Evolutionary conservation across 2,888 invertebrate genomes (phyloP).

Genomic region (Coleophora flavipennella): DNA sequence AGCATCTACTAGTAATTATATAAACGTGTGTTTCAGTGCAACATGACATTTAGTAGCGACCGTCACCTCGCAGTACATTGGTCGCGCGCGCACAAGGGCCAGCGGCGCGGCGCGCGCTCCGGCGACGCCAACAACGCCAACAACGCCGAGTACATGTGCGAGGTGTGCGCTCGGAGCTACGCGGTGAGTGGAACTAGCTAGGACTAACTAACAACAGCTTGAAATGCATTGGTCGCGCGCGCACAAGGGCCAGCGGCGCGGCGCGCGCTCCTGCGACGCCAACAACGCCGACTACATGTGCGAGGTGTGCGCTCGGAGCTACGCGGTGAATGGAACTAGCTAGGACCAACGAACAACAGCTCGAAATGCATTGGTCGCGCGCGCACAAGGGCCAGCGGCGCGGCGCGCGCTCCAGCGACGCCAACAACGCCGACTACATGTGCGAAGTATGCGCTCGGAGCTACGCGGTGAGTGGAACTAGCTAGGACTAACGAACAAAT

Average conservation of each 20-base stretch:
- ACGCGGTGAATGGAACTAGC: no score
- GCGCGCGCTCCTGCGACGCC: constrained; percentile 4
- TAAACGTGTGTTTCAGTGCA: constrained; percentile 9
- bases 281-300: constrained; percentile 15
- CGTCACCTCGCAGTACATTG: constrained; percentile 12
- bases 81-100: constrained; percentile 11
- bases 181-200: no score
- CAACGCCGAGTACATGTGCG: constrained; percentile 18
- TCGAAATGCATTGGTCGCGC: no score
- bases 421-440: constrained; percentile 1
- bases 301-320: no score
- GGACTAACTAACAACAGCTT: no score
- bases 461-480: constrained; percentile 19
- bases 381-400: constrained; percentile 10
- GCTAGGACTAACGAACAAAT: no score
- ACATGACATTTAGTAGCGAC: constrained; percentile 10
- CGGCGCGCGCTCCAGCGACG: constrained; percentile 3
- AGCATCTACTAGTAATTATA: no score
- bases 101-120: constrained; percentile 1
- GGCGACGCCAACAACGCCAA: constrained; percentile 2
- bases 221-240: constrained; percentile 13
- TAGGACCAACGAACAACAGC: no score
- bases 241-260: constrained; percentile 8
- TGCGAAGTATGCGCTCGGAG: constrained; percentile 27
- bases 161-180: no score